Conservation (phyloP, 2,888 invertebrate species). For the Eurytoma adleriae region DNA sequence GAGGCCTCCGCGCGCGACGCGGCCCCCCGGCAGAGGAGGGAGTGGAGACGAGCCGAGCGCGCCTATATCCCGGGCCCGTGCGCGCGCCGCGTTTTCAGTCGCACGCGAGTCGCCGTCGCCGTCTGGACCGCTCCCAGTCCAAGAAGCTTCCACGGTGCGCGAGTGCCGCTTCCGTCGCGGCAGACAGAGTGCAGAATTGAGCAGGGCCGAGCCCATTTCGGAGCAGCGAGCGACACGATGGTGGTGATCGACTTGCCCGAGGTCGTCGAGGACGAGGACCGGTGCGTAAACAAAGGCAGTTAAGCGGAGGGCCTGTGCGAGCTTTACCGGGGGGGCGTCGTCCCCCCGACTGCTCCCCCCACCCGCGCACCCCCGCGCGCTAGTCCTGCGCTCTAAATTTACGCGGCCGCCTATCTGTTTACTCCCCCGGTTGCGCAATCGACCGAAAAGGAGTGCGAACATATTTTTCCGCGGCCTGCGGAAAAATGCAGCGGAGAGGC, state of each 20-base stretch:
- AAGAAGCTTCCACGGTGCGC: too few species aligned
- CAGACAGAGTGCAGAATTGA: too few species aligned
- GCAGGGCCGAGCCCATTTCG: constrained; percentile 4
- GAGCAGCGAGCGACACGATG: constrained; percentile 64
- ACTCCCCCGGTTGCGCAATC: constrained; percentile 12
- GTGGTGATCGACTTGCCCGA: constrained; percentile 75
- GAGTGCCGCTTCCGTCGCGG: too few species aligned
- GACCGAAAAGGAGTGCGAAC: constrained; percentile 19
- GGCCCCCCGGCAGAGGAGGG: background rate
- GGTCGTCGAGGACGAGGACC: constrained; percentile 72
- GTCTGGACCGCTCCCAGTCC: background rate
- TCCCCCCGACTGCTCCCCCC: constrained; percentile 17
- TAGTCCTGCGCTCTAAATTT: background rate
- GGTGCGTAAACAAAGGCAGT: constrained; percentile 64
- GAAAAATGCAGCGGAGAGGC: background rate
- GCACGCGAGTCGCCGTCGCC: constrained; percentile 30
- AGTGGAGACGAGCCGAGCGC: constrained; percentile 4
- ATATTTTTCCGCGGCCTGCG: background rate
- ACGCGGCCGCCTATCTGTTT: constrained; percentile 2
- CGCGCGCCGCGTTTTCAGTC: constrained; percentile 40
- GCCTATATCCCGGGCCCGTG: constrained; percentile 31
- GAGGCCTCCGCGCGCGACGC: too few species aligned
- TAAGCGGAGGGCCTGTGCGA: background rate
- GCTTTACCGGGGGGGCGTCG: constrained; percentile 44
- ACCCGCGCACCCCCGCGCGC: constrained; percentile 8